Conservation (phyloP, 1,140 invertebrate genomes). For the Diabrotica undecimpunctata region DNA sequence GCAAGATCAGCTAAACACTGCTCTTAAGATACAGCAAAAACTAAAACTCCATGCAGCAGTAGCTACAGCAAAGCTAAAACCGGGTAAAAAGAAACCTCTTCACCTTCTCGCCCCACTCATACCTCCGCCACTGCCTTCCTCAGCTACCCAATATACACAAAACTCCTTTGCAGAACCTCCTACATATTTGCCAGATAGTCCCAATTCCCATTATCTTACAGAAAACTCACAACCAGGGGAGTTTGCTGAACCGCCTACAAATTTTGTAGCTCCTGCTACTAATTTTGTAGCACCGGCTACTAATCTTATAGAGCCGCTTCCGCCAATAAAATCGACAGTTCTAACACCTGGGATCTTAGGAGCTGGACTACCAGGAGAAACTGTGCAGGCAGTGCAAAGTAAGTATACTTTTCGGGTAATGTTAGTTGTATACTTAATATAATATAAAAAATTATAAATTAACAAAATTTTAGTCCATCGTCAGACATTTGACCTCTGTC, state of each 20-base stretch:
- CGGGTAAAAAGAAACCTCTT: not conserved
- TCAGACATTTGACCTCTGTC: no score
- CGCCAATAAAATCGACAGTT: not conserved
- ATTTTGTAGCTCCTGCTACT: not conserved
- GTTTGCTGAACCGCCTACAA: not conserved
- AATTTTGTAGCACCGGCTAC: not conserved
- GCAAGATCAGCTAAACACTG: constrained; percentile 44
- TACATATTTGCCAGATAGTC: not conserved
- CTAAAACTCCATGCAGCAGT: constrained; percentile 38
- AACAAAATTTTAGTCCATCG: no score
- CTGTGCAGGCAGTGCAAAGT: constrained; percentile 11
- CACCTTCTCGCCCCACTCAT: not conserved
- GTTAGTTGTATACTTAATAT: no score
- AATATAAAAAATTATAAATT: no score
- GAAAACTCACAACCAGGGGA: not conserved
- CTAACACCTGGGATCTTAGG: not conserved
- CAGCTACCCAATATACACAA: not conserved
- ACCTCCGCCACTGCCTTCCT: not conserved
- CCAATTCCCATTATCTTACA: not conserved
- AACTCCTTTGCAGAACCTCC: constrained; percentile 4
- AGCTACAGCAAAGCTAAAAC: not conserved
- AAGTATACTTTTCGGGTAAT: not conserved
- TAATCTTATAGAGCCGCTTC: not conserved
- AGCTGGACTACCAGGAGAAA: constrained; percentile 5
- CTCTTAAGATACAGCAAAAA: constrained; percentile 44